Percentiles rank a stretch among this genome's conserved stretches.
phyloP scores from a whole-genome alignment of 1,140 invertebrate genomes.

The Drosophila cardini region DNA sequence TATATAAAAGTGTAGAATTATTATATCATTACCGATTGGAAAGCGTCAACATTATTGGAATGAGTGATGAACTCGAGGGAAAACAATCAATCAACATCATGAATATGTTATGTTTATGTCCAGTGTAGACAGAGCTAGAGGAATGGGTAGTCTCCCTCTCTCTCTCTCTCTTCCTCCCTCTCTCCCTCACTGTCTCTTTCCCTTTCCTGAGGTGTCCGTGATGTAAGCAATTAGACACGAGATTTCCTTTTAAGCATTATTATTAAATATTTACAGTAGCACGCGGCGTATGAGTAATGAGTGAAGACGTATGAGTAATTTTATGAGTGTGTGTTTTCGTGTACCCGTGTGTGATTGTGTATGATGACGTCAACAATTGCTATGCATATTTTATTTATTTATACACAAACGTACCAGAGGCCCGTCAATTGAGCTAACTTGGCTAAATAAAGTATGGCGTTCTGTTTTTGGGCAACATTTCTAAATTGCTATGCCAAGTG shows the following conservation, averaged over 20 bases:
- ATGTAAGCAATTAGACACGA: slow-evolving; percentile 38
- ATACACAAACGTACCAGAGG: slow-evolving; percentile 24
- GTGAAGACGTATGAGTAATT: slow-evolving; percentile 51
- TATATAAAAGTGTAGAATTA: too few relatives aligned
- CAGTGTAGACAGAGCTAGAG: background rate
- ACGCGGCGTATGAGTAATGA: slow-evolving; percentile 57
- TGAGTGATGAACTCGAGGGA: background rate
- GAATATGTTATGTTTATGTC: background rate
- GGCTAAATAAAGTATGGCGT: slow-evolving; percentile 39
- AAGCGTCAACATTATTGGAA: background rate
- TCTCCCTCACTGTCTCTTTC: background rate
- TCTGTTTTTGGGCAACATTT: slow-evolving; percentile 44
- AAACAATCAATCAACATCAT: background rate
- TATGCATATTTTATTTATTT: slow-evolving; percentile 40
- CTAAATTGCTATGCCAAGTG: slow-evolving; percentile 45
- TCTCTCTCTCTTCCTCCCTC: background rate
- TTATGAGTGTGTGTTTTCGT: background rate
- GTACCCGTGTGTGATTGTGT: background rate
- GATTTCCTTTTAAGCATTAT: slow-evolving; percentile 45
- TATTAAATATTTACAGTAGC: slow-evolving; percentile 61
- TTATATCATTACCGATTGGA: too few relatives aligned
- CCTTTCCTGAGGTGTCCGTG: slow-evolving; percentile 3
- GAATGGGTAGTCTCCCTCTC: background rate
- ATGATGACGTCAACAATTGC: slow-evolving; percentile 47
- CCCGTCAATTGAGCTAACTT: slow-evolving; percentile 36